Percentiles rank a stretch among this genome's conserved stretches.
These are phyloP conservation scores for Myanophis thanlyinensis DNA, from an alignment of 2,113 vertebrate species.

Conservation along the genomic window DNA sequence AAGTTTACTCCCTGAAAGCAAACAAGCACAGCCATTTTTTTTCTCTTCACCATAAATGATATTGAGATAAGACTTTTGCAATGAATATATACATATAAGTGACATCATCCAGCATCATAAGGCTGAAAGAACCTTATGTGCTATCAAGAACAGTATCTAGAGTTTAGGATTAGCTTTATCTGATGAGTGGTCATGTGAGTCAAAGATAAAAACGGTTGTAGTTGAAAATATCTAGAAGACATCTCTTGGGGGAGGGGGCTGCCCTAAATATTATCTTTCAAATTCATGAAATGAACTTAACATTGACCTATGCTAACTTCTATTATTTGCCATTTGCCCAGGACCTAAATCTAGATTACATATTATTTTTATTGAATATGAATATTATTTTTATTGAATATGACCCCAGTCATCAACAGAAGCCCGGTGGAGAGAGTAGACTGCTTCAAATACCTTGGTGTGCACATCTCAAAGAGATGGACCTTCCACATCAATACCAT, in stretches of 20 bases:
- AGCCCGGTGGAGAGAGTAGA: no score
- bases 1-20: constrained; percentile 88
- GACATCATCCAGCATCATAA: neutral
- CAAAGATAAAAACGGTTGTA: neutral
- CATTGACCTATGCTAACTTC: neutral
- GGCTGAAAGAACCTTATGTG: neutral
- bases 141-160: neutral
- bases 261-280: neutral
- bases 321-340: neutral
- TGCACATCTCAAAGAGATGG: no score
- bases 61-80: neutral
- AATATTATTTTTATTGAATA: no score
- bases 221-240: neutral
- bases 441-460: no score
- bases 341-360: neutral
- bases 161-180: neutral
- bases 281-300: neutral
- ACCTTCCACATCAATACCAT: no score
- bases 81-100: neutral
- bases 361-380: neutral
- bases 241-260: neutral
- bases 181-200: neutral
- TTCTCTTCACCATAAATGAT: neutral
- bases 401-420: no score
- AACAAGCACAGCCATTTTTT: neutral